Percentiles rank a stretch among this genome's conserved stretches.
These are phyloP conservation scores for Menidia beryllina DNA, from an alignment of 2,113 vertebrate genomes.

Conservation along the genomic window DNA sequence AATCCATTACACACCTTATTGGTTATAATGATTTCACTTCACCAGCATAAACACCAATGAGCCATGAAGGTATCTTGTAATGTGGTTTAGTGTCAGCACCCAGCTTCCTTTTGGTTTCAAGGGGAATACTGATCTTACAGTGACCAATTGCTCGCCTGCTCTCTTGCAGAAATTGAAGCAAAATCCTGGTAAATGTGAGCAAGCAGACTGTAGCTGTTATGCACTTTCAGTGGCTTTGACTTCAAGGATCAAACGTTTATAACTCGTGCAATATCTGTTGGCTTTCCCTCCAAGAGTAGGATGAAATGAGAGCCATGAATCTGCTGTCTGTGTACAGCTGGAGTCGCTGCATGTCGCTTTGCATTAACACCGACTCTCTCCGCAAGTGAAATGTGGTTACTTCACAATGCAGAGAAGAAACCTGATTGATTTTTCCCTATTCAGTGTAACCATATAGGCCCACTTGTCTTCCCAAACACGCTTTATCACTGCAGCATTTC, in stretches of 20 bases:
- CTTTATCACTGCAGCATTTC: neutral
- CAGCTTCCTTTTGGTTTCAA: slow-evolving; percentile 69
- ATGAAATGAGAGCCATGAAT: slow-evolving; percentile 11
- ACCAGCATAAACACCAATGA: slow-evolving; percentile 79
- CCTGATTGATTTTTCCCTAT: neutral
- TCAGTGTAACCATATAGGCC: neutral
- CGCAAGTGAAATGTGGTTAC: neutral
- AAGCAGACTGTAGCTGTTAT: slow-evolving; percentile 13
- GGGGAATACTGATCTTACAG: slow-evolving; percentile 69
- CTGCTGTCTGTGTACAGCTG: neutral
- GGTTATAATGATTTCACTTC: slow-evolving; percentile 84
- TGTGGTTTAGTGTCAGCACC: slow-evolving; percentile 75
- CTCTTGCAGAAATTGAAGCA: slow-evolving; percentile 31
- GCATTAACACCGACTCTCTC: slow-evolving; percentile 8
- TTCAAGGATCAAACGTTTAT: slow-evolving; percentile 1
- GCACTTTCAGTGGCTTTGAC: slow-evolving; percentile 17
- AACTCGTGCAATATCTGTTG: slow-evolving; percentile 6
- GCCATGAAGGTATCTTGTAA: slow-evolving; percentile 79
- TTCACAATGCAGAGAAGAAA: neutral
- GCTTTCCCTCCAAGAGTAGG: slow-evolving; percentile 7
- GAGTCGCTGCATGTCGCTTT: neutral
- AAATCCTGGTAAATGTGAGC: slow-evolving; percentile 27
- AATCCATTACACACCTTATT: slow-evolving; percentile 87
- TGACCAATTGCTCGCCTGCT: slow-evolving; percentile 38
- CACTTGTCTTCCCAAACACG: neutral